A percentile compares a stretch with the other conserved stretches of the same genome.
Evolutionary conservation across 1,140 invertebrate species (phyloP).

Genomic region (Brachionus angularis): DNA sequence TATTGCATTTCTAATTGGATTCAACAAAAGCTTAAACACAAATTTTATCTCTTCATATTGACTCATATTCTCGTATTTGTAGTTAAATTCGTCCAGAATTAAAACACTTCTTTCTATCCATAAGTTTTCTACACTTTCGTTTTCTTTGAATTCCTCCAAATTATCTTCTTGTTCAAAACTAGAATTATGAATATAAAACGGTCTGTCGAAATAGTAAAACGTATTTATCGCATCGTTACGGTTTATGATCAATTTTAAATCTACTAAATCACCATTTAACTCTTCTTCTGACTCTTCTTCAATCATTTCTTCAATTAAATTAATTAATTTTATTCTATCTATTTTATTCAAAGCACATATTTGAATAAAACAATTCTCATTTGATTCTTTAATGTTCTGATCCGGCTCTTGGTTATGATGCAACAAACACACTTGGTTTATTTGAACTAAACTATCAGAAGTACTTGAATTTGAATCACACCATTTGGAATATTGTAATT

Average conservation of each 20-base stretch:
- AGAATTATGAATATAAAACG: constrained; percentile 9
- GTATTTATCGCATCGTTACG: background rate
- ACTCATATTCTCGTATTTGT: constrained; percentile 14
- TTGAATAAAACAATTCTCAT: constrained; percentile 20
- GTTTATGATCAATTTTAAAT: background rate
- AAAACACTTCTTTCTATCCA: constrained; percentile 39
- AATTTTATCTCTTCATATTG: constrained; percentile 26
- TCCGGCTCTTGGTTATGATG: constrained; percentile 29
- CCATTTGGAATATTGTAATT: constrained; percentile 27
- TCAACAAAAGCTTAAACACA: constrained; percentile 10
- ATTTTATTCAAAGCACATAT: constrained; percentile 35
- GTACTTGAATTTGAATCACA: constrained; percentile 10
- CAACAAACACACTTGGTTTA: background rate
- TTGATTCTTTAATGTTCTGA: background rate
- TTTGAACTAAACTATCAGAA: background rate
- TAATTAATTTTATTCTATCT: constrained; percentile 9
- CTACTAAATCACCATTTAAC: background rate
- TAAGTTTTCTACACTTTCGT: constrained; percentile 36
- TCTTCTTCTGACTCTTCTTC: background rate
- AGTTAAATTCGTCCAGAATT: background rate
- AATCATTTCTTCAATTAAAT: constrained; percentile 21
- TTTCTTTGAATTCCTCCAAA: constrained; percentile 29
- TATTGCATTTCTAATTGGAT: constrained; percentile 32
- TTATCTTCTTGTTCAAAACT: constrained; percentile 3
- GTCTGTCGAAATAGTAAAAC: constrained; percentile 40